phyloP scores from a whole-genome alignment of 2,113 vertebrate species.

The Illadopsis cleaveri region DNA sequence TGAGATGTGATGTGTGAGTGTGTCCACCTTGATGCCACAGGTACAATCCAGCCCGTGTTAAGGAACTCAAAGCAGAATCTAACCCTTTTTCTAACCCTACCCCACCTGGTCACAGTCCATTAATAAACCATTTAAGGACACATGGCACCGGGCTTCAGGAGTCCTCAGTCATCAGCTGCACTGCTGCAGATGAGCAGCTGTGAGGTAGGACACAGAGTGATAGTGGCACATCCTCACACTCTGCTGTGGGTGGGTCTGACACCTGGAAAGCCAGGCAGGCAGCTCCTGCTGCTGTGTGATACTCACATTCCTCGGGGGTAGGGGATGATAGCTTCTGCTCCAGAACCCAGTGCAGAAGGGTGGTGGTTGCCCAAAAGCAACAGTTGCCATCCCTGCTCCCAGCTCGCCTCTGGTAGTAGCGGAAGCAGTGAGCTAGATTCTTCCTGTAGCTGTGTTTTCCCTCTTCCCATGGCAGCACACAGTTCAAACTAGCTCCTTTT shows the following conservation, averaged over 20 bases:
- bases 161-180: background rate
- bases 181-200: background rate
- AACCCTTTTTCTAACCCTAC: background rate
- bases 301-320: background rate
- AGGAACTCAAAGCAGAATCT: background rate
- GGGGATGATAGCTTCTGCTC: background rate
- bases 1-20: background rate
- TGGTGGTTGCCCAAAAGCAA: background rate
- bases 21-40: background rate
- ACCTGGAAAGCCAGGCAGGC: background rate
- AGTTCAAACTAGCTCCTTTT: constrained; percentile 20
- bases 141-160: background rate
- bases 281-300: background rate
- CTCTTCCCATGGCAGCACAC: constrained; percentile 42
- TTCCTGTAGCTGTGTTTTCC: background rate
- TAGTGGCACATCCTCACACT: background rate
- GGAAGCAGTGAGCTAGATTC: constrained; percentile 12
- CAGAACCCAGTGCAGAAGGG: background rate
- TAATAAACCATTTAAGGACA: background rate
- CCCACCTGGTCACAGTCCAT: background rate
- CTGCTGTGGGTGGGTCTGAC: background rate
- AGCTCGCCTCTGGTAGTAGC: background rate
- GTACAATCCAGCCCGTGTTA: background rate
- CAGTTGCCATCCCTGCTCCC: background rate
- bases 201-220: accelerated